Base-by-base conservation (phyloP, 1,140 invertebrate species). In the Pseudomyrmex pallidus region DNA sequence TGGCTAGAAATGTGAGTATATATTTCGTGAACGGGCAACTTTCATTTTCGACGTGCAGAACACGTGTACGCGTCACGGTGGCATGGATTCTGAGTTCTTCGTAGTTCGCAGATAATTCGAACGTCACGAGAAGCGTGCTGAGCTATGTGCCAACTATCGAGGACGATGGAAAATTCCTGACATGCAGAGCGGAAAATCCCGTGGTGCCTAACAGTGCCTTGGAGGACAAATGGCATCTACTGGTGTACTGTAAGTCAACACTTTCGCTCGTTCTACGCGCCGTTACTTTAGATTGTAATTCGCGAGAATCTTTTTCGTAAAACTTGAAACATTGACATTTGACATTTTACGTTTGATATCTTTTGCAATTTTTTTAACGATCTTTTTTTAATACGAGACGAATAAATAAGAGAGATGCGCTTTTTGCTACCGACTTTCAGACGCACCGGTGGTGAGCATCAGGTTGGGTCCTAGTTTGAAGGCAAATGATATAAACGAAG, bases 401-500 rank as follows among this genome's bases (percentile, higher is more conserved):
- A 76, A 66, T 64, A 52, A 63, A 61, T 46, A 13, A 74, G 57
- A n/a, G 25, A 35, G n/a, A 76, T 44, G n/a, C 35, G 35, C n/a
- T 54, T 78, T 9, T 77, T 20, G 73, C 17, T 35, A 44, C 25
- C 74, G 50, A 76, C 88, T 95, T 95, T 17, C 95, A 98, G 98
- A 98, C 95, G 96, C 96, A 15, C 98, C 98, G 17, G 95, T 97
- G 89, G 96, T 98, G 54, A 96, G 96, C 22, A 95, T 98, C 62
- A 95, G 96, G 84, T 94, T 98, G 77, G 98, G 98, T 76, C 97
- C 96, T 87, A 98, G 97, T 64, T 95, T 98, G 83, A 96, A 97
- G 88, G 96, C 97, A 25, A 96, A 97, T 87, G 97, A 97, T 94
- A 98, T 98, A 93, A 98, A 98, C 94, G 97, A 98, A 94, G 97